Evolutionary conservation across 2,888 invertebrate species (phyloP), one percentile per base, ranked within the genome.

Genomic region (Drosophila pullipes): DNA sequence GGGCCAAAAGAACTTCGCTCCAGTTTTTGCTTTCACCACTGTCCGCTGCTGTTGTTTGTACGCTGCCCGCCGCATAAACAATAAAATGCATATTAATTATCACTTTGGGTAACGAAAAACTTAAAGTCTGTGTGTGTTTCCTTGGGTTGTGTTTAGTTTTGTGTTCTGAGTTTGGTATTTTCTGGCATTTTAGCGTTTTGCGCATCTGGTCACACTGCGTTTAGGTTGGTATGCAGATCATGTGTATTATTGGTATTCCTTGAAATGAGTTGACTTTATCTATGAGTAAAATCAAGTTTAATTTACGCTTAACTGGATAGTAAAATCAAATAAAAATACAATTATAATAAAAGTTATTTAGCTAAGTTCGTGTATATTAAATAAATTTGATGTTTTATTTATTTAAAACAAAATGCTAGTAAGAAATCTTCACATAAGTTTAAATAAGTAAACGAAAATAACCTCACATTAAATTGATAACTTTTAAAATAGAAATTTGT

Each of bases 11-110:
- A 61, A 37, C 53, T 64, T 44, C 10, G 35, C 58, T 64, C 25
- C 18, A 6, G 35, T 52, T n/a, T 22, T 30, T 30, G 22, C 25
- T 22, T 54, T 30, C 22, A n/a, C 22, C 16, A 37, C 44, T 37
- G 33, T 22, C 33, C 58, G 50, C 28, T 52, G 25, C 41, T 53
- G 53, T 54, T 58, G 57, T 33, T 57, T 53, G 53, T 63, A 31
- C 25, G 28, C 53, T 30, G 49, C 1, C 4, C 53, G 41, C 61
- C n/a, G 70, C 70, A 52, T 76, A 53, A 81, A 76, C 71, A 78
- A 76, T 62, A 76, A 64, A 47, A 25, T 25, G 9, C 47, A 47
- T 25, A 47, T 25, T 47, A 35, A 35, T 61, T 70, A 68, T 59
- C 53, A 68, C 35, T n/a, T 28, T 31, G 1, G 25, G 39, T 13